phyloP scores from a whole-genome alignment of 2,113 vertebrate species.

The Rhea americana region DNA sequence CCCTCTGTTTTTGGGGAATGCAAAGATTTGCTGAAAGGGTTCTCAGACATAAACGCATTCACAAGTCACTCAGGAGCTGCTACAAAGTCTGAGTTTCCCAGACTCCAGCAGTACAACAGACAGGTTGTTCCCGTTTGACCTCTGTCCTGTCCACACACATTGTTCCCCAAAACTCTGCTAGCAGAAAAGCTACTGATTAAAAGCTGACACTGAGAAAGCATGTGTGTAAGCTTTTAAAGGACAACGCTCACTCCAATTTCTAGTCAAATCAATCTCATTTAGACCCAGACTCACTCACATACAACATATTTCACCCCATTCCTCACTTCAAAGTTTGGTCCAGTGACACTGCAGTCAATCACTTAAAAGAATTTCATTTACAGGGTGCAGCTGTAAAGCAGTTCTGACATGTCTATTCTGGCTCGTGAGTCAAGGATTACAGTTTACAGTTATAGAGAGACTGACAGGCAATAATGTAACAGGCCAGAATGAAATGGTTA shows the following conservation, averaged over 20 bases:
- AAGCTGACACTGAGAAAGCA: background rate
- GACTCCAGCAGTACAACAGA: background rate
- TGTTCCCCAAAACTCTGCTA: background rate
- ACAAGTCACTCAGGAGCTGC: background rate
- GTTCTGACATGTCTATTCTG: background rate
- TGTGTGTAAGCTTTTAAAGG: fast-evolving
- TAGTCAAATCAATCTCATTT: background rate
- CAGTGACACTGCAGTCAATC: background rate
- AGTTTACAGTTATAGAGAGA: background rate
- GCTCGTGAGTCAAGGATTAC: background rate
- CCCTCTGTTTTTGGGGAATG: background rate
- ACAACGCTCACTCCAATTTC: fast-evolving
- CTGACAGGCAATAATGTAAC: background rate
- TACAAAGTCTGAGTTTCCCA: background rate
- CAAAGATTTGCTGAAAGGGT: background rate
- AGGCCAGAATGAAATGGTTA: background rate
- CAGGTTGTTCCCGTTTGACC: background rate
- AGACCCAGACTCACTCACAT: background rate
- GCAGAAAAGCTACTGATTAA: background rate
- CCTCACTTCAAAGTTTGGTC: background rate
- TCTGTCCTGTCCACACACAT: background rate
- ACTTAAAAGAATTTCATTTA: fast-evolving
- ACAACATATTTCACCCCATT: background rate
- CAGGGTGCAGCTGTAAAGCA: background rate
- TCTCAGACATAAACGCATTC: background rate